Evolutionary conservation across 2,888 invertebrate genomes (phyloP).

Genomic region (Gnatocerus cornutus): DNA sequence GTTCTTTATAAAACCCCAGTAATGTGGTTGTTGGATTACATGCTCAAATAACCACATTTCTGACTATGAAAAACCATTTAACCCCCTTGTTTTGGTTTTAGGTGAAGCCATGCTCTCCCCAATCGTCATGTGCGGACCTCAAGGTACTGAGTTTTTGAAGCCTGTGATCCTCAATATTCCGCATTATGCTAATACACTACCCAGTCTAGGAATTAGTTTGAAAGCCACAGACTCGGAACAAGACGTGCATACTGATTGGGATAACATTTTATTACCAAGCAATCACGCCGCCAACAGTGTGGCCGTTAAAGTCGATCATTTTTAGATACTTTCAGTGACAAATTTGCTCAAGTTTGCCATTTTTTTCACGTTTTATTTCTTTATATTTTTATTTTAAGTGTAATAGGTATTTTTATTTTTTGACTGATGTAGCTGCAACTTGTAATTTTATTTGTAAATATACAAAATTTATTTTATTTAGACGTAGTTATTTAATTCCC

Average conservation of each 20-base stretch:
- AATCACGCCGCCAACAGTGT: constrained; percentile 90
- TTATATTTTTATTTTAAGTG: constrained; percentile 26
- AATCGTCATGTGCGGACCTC: constrained; percentile 97
- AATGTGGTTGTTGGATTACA: too few species aligned
- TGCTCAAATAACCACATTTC: too few species aligned
- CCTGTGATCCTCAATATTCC: constrained; percentile 95
- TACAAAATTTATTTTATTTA: constrained; percentile 43
- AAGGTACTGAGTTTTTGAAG: constrained; percentile 89
- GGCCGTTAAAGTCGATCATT: constrained; percentile 93
- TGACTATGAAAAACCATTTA: too few species aligned
- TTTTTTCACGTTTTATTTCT: constrained; percentile 14
- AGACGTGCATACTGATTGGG: constrained; percentile 89
- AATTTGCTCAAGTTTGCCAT: constrained; percentile 50
- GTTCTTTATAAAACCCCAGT: too few species aligned
- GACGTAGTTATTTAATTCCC: too few species aligned
- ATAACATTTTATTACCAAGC: constrained; percentile 87
- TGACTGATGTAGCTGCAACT: constrained; percentile 42
- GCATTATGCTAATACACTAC: constrained; percentile 86
- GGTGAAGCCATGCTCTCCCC: constrained; percentile 97
- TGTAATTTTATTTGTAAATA: constrained; percentile 46
- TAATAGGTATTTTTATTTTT: constrained; percentile 34
- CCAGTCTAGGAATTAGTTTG: constrained; percentile 83
- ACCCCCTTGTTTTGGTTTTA: constrained; percentile 65
- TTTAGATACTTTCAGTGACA: constrained; percentile 71
- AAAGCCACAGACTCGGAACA: constrained; percentile 89